Evolutionary conservation across 2,888 invertebrate genomes (phyloP).

Genomic region (Eupeodes luniger): DNA sequence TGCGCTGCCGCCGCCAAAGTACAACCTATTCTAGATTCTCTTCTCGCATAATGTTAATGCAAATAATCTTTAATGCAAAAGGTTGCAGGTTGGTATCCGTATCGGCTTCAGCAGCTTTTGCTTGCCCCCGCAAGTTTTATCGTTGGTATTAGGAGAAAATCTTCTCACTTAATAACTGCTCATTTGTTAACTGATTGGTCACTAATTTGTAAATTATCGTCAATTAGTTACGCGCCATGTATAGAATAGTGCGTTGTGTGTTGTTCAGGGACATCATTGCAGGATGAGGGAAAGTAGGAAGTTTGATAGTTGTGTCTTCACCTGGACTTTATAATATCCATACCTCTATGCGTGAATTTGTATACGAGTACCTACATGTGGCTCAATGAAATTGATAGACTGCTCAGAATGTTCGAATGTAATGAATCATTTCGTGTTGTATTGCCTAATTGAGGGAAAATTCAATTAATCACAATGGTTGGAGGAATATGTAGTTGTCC

Average conservation of each 20-base stretch:
- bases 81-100: slow-evolving; percentile 23
- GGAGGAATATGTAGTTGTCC: slow-evolving; percentile 28
- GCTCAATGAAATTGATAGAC: slow-evolving; percentile 68
- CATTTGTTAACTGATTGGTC: slow-evolving; percentile 75
- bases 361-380: slow-evolving; percentile 19
- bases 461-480: slow-evolving; percentile 64
- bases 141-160: slow-evolving; percentile 56
- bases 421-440: slow-evolving; percentile 71
- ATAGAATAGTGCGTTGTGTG: slow-evolving; percentile 10
- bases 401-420: slow-evolving; percentile 62
- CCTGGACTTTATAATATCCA: slow-evolving; percentile 53
- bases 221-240: slow-evolving; percentile 67
- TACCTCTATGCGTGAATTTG: not conserved
- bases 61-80: slow-evolving; percentile 45
- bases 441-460: slow-evolving; percentile 74
- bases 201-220: slow-evolving; percentile 74
- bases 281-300: not conserved
- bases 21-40: slow-evolving; percentile 15
- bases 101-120: not conserved
- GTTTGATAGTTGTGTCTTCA: slow-evolving; percentile 7
- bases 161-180: slow-evolving; percentile 66
- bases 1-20: not conserved
- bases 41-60: slow-evolving; percentile 19
- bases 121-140: slow-evolving; percentile 57
- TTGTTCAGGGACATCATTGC: not conserved